Base-by-base conservation (phyloP, 1,140 invertebrate species). In the Melitaea cinxia region DNA sequence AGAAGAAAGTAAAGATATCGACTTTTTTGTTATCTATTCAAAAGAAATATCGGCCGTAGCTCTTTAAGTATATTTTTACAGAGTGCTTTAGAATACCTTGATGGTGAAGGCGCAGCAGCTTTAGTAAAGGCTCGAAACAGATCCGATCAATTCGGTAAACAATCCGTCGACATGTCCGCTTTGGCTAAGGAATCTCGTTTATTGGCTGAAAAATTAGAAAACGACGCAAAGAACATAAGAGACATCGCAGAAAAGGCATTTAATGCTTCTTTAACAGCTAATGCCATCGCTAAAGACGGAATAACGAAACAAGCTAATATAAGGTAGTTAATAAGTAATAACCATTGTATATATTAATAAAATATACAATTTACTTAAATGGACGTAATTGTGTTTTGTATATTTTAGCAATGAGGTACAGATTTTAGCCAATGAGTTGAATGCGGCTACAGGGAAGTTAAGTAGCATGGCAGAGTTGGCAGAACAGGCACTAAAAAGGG, bases 81-180 rank as follows among this genome's bases (percentile, higher is more conserved):
- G 92, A 93, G 94, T 57, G 95, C 95, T 1, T 85, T 95, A 57
- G 93, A 95, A 66, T 95, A 95, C 70, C 91, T 98, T 17, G 94
- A 96, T 55, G 94, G 94, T 0, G 96, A 98, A 79, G 97, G 97
- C 2, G 92, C 92, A 17, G 92, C 93, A 19, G 97, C 97, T 0
- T 86, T 98, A 39, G 86, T 93, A 0, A 95, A 95, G 73, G 98
- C 98, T 0, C 93, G 94, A 78, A 94, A 96, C 72, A 94, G 96
- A 37, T 96, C 97, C 0, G 93, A 94, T 42, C 94, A 97, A 85
- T 97, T 97, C 84, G 98, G 97, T 4, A 95, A 97, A 70, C 96
- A 98, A 78, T 98, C 96, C 14, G 93, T 96, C 19, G 94, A 96
- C 73, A 98, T 99, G 96, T 97, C 97, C 0, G 92, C 94, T 12